phyloP scores from a whole-genome alignment of 2,888 invertebrate genomes.

The Dugesia japonica region DNA sequence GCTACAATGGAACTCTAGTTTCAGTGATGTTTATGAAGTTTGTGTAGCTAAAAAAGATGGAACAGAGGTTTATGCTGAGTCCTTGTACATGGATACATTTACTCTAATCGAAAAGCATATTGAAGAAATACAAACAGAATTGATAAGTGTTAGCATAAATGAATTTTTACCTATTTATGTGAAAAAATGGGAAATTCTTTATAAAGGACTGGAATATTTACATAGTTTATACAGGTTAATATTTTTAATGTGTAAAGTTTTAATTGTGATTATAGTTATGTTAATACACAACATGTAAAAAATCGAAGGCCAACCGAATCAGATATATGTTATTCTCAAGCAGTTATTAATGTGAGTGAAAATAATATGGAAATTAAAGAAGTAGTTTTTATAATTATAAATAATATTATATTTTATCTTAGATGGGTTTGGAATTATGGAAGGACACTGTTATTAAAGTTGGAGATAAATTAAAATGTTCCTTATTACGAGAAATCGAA shows the following conservation, averaged over 20 bases:
- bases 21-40: background rate
- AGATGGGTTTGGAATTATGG: background rate
- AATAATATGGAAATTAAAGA: slow-evolving; percentile 28
- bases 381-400: no score
- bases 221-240: background rate
- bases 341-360: background rate
- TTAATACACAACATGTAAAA: background rate
- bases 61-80: background rate
- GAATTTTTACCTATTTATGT: background rate
- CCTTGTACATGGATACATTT: background rate
- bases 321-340: background rate
- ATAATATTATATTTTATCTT: background rate
- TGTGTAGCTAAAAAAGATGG: background rate
- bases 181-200: background rate
- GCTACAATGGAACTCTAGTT: background rate
- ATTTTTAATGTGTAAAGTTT: background rate
- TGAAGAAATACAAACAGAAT: background rate
- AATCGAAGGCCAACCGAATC: background rate
- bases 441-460: background rate
- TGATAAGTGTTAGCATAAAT: background rate
- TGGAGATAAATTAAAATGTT: background rate
- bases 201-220: background rate
- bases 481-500: background rate
- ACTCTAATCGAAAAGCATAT: background rate
- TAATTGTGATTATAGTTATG: background rate